Evolutionary conservation across 2,888 invertebrate genomes (phyloP).

Genomic region (Dicyrtoma fusca): DNA sequence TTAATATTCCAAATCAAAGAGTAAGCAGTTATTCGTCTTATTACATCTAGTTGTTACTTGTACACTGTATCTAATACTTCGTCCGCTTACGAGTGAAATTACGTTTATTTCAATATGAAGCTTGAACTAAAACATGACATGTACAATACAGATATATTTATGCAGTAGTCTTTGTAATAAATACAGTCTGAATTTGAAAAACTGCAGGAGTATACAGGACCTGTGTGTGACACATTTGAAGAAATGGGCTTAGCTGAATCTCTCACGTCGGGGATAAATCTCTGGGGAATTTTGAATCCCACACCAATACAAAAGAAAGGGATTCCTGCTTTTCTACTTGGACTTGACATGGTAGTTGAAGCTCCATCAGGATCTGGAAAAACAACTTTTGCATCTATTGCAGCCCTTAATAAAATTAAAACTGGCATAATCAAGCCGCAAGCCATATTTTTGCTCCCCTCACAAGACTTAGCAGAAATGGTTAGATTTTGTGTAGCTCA

Average conservation of each 20-base stretch:
- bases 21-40: too few relatives aligned
- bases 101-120: too few relatives aligned
- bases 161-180: too few relatives aligned
- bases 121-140: too few relatives aligned
- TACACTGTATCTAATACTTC: too few relatives aligned
- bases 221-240: constrained; percentile 16
- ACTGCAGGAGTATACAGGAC: constrained; percentile 15
- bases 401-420: constrained; percentile 21
- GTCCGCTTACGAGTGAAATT: too few relatives aligned
- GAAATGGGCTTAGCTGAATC: constrained; percentile 16
- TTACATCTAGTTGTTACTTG: too few relatives aligned
- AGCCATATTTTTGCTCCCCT: constrained; percentile 12
- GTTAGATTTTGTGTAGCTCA: neutral
- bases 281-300: constrained; percentile 20
- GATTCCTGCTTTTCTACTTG: constrained; percentile 12
- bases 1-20: neutral
- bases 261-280: constrained; percentile 9
- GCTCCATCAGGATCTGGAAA: constrained; percentile 11
- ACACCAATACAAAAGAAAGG: constrained; percentile 4
- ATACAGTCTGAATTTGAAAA: neutral
- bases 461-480: constrained; percentile 11
- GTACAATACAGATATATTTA: too few relatives aligned
- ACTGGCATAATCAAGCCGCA: constrained; percentile 8
- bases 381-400: constrained; percentile 24
- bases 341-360: constrained; percentile 26